A percentile compares a stretch with the other conserved stretches of the same genome.
Conservation (phyloP, 2,113 vertebrate genomes). For the Madoqua kirkii region DNA sequence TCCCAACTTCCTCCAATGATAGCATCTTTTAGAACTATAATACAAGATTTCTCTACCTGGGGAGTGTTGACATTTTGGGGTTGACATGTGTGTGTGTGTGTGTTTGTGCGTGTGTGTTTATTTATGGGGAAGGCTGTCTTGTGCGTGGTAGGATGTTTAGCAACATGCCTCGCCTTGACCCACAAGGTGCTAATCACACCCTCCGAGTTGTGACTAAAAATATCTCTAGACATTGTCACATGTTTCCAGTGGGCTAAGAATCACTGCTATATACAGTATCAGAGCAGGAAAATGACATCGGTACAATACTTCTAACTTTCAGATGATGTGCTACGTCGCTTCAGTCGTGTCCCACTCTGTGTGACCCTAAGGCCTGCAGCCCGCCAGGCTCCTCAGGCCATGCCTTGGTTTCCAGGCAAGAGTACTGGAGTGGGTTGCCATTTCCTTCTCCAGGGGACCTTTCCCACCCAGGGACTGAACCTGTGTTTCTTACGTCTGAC, state of each 20-base stretch:
- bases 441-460: background rate
- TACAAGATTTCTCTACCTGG: background rate
- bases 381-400: background rate
- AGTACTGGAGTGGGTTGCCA: background rate
- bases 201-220: background rate
- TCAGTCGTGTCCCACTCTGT: background rate
- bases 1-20: background rate
- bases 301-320: background rate
- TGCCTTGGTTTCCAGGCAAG: background rate
- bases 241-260: background rate
- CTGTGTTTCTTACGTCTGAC: background rate
- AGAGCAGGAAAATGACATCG: background rate
- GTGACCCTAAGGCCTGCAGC: background rate
- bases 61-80: background rate
- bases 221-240: background rate
- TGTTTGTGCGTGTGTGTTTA: background rate
- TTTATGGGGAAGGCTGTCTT: background rate
- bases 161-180: background rate
- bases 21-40: accelerated
- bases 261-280: background rate
- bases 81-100: background rate
- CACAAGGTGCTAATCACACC: background rate
- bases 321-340: background rate
- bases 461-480: background rate
- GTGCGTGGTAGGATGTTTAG: background rate